phyloP scores from a whole-genome alignment of 2,888 invertebrate genomes.

The Oscheius sp. region DNA sequence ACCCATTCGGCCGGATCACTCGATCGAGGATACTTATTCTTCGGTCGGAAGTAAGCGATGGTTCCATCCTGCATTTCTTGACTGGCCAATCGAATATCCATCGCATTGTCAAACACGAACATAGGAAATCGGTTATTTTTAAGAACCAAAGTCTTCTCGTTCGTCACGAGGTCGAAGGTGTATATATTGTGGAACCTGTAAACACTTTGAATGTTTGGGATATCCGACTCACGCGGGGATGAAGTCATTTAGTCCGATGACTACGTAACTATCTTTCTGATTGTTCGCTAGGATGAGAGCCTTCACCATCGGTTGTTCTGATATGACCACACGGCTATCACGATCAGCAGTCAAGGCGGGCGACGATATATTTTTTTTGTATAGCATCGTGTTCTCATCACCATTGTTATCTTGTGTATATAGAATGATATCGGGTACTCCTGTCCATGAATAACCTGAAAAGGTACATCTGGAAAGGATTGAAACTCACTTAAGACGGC shows the following conservation, averaged over 20 bases:
- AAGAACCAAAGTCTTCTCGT: slow-evolving; percentile 58
- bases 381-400: slow-evolving; percentile 67
- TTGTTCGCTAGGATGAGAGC: slow-evolving; percentile 65
- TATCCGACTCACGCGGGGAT: slow-evolving; percentile 57
- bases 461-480: background rate
- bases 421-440: slow-evolving; percentile 63
- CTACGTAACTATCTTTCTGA: slow-evolving; percentile 47
- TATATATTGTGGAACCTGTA: slow-evolving; percentile 65
- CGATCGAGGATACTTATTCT: slow-evolving; percentile 10
- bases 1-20: slow-evolving; percentile 50
- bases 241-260: slow-evolving; percentile 67
- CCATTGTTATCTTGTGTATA: slow-evolving; percentile 67
- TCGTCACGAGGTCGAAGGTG: slow-evolving; percentile 60
- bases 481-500: slow-evolving; percentile 57
- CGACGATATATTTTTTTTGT: slow-evolving; percentile 67
- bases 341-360: slow-evolving; percentile 32
- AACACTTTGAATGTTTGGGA: background rate
- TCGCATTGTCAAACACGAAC: slow-evolving; percentile 61
- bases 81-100: slow-evolving; percentile 62
- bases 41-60: slow-evolving; percentile 46
- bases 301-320: slow-evolving; percentile 60
- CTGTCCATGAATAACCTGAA: slow-evolving; percentile 68
- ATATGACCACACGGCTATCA: slow-evolving; percentile 41
- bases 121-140: slow-evolving; percentile 64
- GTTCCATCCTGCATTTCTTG: slow-evolving; percentile 63